A percentile compares a stretch with the other conserved stretches of the same genome.
phyloP scores from a whole-genome alignment of 2,113 vertebrate species.

The Petroica traversi region DNA sequence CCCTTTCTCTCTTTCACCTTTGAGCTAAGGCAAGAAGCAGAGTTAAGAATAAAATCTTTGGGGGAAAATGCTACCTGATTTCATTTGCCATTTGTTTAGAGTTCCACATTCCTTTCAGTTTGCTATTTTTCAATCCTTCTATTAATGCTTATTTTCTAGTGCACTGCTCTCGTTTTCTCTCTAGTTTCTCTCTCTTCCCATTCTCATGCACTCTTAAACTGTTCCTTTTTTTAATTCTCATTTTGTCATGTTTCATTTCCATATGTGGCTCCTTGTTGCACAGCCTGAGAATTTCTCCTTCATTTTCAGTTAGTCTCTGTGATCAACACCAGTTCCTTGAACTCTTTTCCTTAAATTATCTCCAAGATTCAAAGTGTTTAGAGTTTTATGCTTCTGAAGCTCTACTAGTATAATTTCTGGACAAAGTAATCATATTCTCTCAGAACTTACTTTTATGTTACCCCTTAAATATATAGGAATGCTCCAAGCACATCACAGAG shows the following conservation, averaged over 20 bases:
- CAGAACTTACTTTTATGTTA: background rate
- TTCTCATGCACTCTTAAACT: background rate
- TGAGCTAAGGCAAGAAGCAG: background rate
- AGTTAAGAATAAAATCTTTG: background rate
- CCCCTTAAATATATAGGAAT: background rate
- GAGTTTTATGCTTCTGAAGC: background rate
- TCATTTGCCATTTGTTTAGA: background rate
- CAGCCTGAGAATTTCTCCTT: background rate
- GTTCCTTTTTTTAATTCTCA: background rate
- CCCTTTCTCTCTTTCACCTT: background rate
- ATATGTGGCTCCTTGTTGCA: background rate
- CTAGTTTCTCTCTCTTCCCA: background rate
- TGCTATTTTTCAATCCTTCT: background rate
- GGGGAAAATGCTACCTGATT: background rate
- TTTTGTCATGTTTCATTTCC: background rate
- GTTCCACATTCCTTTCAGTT: background rate
- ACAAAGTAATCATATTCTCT: background rate
- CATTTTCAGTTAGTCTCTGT: background rate
- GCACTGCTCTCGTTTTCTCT: background rate
- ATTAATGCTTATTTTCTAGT: background rate
- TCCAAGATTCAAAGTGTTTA: background rate
- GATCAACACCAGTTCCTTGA: background rate
- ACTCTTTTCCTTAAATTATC: background rate
- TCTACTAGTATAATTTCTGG: background rate
- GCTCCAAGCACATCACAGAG: background rate